Conservation (phyloP, 2,113 vertebrate genomes). For the Dinomys branickii region DNA sequence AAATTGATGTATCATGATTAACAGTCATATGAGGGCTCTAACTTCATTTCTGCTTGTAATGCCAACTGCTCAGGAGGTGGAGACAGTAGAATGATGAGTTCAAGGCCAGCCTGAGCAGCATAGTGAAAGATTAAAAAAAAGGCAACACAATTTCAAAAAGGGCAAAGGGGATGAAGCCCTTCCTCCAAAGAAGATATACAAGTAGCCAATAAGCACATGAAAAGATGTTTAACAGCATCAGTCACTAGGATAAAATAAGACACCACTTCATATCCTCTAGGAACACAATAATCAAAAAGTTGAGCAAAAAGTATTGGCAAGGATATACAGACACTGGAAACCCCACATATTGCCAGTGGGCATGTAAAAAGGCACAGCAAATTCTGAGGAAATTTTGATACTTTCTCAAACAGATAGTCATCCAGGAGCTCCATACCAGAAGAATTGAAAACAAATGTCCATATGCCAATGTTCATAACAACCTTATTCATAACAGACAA, state of each 20-base stretch:
- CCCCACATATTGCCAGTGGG: too few species aligned
- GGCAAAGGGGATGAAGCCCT: background rate
- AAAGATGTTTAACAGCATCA: background rate
- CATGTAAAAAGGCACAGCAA: background rate
- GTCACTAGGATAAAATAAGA: background rate
- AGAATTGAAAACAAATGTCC: background rate
- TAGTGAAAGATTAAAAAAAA: background rate
- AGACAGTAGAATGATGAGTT: background rate
- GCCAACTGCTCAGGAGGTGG: background rate
- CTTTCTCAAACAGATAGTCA: background rate
- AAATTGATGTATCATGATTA: background rate
- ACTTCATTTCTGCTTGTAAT: background rate
- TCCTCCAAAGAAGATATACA: background rate
- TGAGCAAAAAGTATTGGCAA: background rate
- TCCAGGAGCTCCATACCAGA: background rate
- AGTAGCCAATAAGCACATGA: background rate
- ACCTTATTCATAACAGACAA: background rate
- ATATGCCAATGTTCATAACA: background rate
- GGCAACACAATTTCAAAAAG: background rate
- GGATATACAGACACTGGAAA: background rate
- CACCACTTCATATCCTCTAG: background rate
- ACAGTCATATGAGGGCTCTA: background rate
- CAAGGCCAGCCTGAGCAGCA: background rate
- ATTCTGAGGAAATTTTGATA: background rate
- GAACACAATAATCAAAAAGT: background rate